A percentile compares a stretch with the other conserved stretches of the same genome.
Conservation (phyloP, 2,888 invertebrate species). For the Andricus quercusramuli region DNA sequence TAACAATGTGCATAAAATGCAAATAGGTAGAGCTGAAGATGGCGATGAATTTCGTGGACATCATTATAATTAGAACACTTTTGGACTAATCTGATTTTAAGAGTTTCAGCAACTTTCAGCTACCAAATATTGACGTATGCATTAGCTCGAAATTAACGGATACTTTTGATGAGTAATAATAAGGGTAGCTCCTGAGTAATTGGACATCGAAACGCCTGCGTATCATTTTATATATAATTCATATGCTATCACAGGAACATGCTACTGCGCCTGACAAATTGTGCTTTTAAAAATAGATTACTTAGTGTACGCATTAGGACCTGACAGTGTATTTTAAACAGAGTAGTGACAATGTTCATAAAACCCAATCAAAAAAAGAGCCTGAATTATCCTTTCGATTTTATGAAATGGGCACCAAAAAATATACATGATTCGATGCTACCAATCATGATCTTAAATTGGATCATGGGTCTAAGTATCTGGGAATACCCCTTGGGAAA, state of each 20-base stretch:
- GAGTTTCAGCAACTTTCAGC: no score
- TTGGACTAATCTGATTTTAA: no score
- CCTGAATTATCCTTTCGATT: not conserved
- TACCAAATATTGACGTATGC: no score
- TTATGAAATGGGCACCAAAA: slow-evolving; percentile 19
- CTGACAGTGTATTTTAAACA: not conserved
- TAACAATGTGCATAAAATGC: no score
- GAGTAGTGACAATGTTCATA: not conserved
- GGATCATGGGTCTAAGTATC: slow-evolving; percentile 23
- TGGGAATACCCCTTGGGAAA: slow-evolving; percentile 15
- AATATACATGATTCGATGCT: not conserved
- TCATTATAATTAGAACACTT: no score
- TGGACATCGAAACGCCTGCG: no score
- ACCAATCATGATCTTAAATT: slow-evolving; percentile 20
- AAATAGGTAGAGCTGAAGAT: no score
- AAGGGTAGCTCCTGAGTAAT: no score
- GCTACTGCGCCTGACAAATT: not conserved
- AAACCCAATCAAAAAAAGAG: not conserved
- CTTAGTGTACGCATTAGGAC: not conserved
- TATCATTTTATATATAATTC: no score
- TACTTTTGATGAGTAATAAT: no score
- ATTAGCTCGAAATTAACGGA: no score
- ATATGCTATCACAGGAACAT: not conserved
- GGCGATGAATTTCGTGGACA: no score
- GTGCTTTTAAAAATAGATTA: not conserved